A percentile compares a stretch with the other conserved stretches of the same genome.
These are phyloP conservation scores for Cebus imitator DNA, from an alignment of 2,113 vertebrate species.

Conservation along the genomic window DNA sequence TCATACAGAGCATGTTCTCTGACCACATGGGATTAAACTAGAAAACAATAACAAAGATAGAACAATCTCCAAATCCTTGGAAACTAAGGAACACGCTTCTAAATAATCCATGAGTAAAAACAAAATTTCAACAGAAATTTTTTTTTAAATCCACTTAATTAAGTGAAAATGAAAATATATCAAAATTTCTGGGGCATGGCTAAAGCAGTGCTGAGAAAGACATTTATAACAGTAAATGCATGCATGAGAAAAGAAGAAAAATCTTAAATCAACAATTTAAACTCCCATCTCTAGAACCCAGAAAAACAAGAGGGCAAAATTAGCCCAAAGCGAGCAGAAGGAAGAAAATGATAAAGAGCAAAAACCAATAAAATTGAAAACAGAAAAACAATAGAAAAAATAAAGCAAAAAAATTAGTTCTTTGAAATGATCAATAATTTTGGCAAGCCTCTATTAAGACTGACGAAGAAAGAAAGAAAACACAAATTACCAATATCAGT, in stretches of 20 bases:
- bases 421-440: background rate
- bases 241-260: background rate
- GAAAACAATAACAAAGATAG: background rate
- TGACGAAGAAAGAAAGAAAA: background rate
- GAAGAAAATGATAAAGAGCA: background rate
- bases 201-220: background rate
- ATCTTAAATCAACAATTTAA: background rate
- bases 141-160: background rate
- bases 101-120: background rate
- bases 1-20: background rate
- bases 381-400: background rate
- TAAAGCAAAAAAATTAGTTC: background rate
- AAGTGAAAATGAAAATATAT: conserved; percentile 27
- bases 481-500: background rate
- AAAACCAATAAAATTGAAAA: conserved; percentile 25
- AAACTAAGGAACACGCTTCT: background rate
- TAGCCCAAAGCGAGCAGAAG: background rate
- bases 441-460: background rate
- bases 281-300: background rate
- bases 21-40: background rate
- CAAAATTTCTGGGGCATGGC: background rate
- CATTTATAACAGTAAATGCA: background rate
- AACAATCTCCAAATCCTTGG: background rate
- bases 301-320: background rate
- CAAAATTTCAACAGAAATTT: background rate